These are phyloP conservation scores for Nannoperca obscura DNA, from an alignment of 2,797 vertebrate species.

Conservation along the genomic window DNA sequence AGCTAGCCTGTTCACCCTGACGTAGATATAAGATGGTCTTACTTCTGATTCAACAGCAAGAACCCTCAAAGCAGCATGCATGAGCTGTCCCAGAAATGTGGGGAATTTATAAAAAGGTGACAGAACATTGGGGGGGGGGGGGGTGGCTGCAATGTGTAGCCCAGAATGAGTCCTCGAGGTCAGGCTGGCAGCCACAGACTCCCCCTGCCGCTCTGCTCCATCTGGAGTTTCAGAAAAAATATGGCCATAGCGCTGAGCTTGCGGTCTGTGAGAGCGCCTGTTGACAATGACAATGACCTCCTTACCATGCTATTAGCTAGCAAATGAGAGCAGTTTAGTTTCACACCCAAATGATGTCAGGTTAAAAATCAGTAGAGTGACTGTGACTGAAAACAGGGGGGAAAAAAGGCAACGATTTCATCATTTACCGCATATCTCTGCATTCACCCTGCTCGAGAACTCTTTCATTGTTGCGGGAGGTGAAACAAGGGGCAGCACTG, in stretches of 20 bases:
- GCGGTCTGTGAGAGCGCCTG: constrained; percentile 45
- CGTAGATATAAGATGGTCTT: constrained; percentile 29
- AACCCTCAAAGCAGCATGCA: constrained; percentile 16
- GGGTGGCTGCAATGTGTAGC: constrained; percentile 37
- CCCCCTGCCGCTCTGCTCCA: constrained; percentile 68
- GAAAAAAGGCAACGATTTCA: constrained; percentile 9
- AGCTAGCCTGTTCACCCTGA: constrained; percentile 16
- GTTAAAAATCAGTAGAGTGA: constrained; percentile 18
- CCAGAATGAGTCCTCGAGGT: constrained; percentile 62
- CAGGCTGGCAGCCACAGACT: constrained; percentile 53
- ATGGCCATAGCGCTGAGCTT: constrained; percentile 67
- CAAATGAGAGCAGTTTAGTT: constrained; percentile 43
- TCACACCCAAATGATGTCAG: constrained; percentile 27
- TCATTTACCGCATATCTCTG: constrained; percentile 5
- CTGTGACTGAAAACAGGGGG: not conserved
- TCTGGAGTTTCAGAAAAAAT: constrained; percentile 72
- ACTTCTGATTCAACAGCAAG: constrained; percentile 23
- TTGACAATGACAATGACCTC: constrained; percentile 66
- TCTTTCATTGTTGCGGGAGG: constrained; percentile 4
- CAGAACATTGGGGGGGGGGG: constrained; percentile 37
- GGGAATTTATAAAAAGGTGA: constrained; percentile 59
- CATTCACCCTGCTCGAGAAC: not conserved
- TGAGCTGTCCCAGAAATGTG: constrained; percentile 58
- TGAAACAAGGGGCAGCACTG: constrained; percentile 30
- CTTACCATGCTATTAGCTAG: constrained; percentile 46